phyloP scores from a whole-genome alignment of 2,113 vertebrate genomes.

The Odontophorus gujanensis region DNA sequence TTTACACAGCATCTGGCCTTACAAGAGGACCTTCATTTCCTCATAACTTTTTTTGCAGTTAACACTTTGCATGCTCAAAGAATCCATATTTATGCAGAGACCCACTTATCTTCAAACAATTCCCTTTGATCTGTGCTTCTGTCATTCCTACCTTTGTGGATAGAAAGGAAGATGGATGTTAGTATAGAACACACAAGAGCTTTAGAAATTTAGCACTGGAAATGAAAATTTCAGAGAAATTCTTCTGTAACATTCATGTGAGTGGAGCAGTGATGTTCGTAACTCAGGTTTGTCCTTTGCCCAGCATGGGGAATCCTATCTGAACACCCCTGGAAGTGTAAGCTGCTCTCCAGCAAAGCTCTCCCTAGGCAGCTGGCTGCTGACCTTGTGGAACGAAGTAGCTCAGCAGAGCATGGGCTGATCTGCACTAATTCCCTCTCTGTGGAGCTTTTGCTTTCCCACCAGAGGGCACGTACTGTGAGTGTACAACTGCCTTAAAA shows the following conservation, averaged over 20 bases:
- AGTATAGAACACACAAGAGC: background rate
- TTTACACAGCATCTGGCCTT: background rate
- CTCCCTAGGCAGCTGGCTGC: background rate
- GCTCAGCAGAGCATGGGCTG: slow-evolving; percentile 34
- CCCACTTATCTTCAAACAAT: slow-evolving; percentile 26
- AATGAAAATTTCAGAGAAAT: background rate
- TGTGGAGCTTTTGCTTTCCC: slow-evolving; percentile 44
- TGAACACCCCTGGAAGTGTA: slow-evolving; percentile 16
- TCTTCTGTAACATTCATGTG: background rate
- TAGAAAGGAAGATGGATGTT: background rate
- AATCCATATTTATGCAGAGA: background rate
- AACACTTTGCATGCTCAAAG: slow-evolving; percentile 6
- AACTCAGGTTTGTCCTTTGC: fast-evolving
- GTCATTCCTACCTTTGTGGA: background rate
- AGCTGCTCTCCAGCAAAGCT: slow-evolving; percentile 6
- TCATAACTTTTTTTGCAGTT: background rate
- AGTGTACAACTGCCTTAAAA: slow-evolving; percentile 19
- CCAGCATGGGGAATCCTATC: background rate
- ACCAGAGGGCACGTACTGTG: slow-evolving; percentile 49
- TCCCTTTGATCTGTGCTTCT: slow-evolving; percentile 49
- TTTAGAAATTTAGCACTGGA: background rate
- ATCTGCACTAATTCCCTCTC: slow-evolving; percentile 46
- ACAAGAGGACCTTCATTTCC: background rate
- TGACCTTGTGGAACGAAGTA: slow-evolving; percentile 27
- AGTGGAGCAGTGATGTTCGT: background rate